Base-by-base conservation (phyloP, 2,113 vertebrate species). In the Caranx ignobilis region DNA sequence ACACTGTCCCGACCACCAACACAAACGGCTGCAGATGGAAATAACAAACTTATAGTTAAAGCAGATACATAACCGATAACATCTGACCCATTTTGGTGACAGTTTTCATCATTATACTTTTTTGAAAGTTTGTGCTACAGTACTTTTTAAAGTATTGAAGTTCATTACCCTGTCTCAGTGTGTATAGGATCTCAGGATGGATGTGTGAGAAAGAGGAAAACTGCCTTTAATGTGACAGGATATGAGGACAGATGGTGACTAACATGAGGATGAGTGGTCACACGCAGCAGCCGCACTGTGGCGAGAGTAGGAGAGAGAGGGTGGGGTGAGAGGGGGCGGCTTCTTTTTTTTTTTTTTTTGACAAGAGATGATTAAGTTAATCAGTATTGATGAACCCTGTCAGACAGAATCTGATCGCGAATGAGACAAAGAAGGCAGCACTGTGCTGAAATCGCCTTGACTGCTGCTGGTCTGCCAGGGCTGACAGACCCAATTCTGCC, bases 371-470 rank as follows among this genome's bases (percentile, higher is more conserved):
- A 91, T 92, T 75, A 77, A 74, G 62, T 71, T 90, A 75, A 93
- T 92, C 82, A 76, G 70, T 67, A 89, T 87, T 67, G 90, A 92
- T 87, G 89, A 92, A 77, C 64, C 56, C 77, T 83, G 82, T 88
- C 89, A 77, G 81, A 64, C 41, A 16, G 56, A 87, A 85, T 81
- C 65, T 79, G 82, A 82, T 71, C 11, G 77, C 75, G 43, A 76
- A 71, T 16, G 61, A 78, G 69, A 87, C 71, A 64, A 60, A 88
- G 71, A 71, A 67, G 59, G 18, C 45, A 21, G 74, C 41, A 2
- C 48, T 16, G 48, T 55, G 67, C 52, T 16, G 54, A 89, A 84
- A 74, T 79, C 45, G 26, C 39, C 31, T 9, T 9, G 52, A 31
- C 55, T 56, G 63, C 21, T 48, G 41, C 47, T 39, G 66, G 37